Evolutionary conservation across 2,113 vertebrate genomes (phyloP), one percentile per base, ranked within the genome.

Genomic region (Gymnocephalus cernua): DNA sequence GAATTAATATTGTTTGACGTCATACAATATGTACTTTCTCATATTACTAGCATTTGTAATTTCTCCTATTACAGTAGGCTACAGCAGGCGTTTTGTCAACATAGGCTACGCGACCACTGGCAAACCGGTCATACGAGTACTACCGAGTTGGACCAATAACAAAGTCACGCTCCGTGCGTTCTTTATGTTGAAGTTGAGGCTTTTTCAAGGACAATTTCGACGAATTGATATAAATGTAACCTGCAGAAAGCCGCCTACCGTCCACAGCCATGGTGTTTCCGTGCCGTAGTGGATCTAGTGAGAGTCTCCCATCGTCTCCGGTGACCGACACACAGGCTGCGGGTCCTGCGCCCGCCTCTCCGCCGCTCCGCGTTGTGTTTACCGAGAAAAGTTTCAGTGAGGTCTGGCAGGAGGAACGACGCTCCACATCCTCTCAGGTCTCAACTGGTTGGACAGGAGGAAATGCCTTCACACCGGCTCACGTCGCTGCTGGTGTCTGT

Each of bases 201-300:
- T 18, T 32, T 53, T 50, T 4, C 21, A 14, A 7, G 11, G 41
- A 32, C 13, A 1, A 18, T 21, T 10, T 29, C 27, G 27, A 50
- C 3, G 0, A 6, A 47, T 35, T 11, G 0, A 13, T 41, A 1
- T 5, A 32, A 51, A 16, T 32, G 2, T 44, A 25, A 27, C 7
- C 11, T 3, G 1, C n/a, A 50, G 27, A 35, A 64, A 77, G 23
- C 10, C 7, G n/a, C 91, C 64, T 93, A 94, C 93, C 93, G 87
- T 94, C 93, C 80, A 93, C 92, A 58, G 93, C 93, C 93, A 94
- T 94, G 79, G 38, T 73, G 68, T 19, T 61, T 54, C 70, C 16
- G 61, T 27, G 16, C 68, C 23, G 67, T 29, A 29, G 75, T 32
- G 80, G n/a, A 44, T 47, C 69, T 85, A 93, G 27, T 78, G 25